These are phyloP conservation scores for Sarcophaga variegata DNA, from an alignment of 2,888 invertebrate genomes.

Conservation along the genomic window DNA sequence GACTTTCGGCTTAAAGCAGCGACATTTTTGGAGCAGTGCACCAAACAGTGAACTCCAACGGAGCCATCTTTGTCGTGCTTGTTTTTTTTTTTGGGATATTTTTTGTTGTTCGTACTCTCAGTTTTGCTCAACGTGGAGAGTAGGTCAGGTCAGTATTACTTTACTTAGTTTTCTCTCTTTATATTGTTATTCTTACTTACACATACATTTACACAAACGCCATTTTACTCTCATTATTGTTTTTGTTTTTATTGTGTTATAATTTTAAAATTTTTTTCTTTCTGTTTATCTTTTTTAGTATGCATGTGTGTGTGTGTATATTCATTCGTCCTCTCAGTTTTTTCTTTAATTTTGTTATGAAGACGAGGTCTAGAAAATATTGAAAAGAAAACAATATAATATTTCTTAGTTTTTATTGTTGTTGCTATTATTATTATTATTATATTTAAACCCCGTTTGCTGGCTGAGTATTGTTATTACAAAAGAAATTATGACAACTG, in stretches of 20 bases:
- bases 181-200: constrained; percentile 15
- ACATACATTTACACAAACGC: not conserved
- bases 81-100: constrained; percentile 1
- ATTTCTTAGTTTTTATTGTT: constrained; percentile 35
- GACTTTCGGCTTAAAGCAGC: no score
- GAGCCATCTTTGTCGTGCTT: constrained; percentile 54
- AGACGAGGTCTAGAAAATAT: not conserved
- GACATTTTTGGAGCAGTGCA: constrained; percentile 66
- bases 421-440: constrained; percentile 28
- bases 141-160: constrained; percentile 70
- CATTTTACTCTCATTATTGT: constrained; percentile 16
- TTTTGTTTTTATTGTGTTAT: not conserved
- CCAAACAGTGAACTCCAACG: constrained; percentile 63
- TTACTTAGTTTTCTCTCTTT: constrained; percentile 49
- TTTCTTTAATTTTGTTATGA: not conserved
- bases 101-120: not conserved
- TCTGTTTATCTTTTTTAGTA: constrained; percentile 2
- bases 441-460: not conserved
- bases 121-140: constrained; percentile 45
- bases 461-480: constrained; percentile 19
- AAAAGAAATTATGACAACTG: constrained; percentile 55
- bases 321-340: not conserved
- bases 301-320: not conserved
- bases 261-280: constrained; percentile 24
- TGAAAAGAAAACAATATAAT: not conserved